Conservation (phyloP, 2,888 invertebrate genomes). For the Ectemnius continuus region DNA sequence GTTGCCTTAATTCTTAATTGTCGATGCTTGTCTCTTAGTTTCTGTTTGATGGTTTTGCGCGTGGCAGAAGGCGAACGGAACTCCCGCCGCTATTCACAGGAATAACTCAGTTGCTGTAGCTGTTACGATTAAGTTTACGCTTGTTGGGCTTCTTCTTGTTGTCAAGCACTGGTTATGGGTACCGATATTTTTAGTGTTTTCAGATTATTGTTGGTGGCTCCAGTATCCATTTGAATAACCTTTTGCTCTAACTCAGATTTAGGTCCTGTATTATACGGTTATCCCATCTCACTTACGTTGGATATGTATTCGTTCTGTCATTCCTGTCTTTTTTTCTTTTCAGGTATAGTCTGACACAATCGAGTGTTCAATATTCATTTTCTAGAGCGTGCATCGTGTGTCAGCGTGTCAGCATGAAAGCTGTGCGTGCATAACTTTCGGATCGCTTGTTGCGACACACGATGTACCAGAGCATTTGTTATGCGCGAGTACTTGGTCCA, state of each 20-base stretch:
- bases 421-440: too few species aligned
- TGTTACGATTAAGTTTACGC: slow-evolving; percentile 60
- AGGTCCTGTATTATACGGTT: slow-evolving; percentile 56
- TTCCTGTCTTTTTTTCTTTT: slow-evolving; percentile 58
- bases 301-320: slow-evolving; percentile 47
- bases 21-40: too few species aligned
- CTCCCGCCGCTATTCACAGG: slow-evolving; percentile 54
- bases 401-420: neutral
- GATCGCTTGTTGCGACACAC: neutral
- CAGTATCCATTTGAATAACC: slow-evolving; percentile 62
- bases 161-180: slow-evolving; percentile 76
- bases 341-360: slow-evolving; percentile 55
- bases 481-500: slow-evolving; percentile 26
- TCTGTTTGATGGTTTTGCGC: too few species aligned
- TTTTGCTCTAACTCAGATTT: slow-evolving; percentile 53
- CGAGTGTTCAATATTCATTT: slow-evolving; percentile 50
- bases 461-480: slow-evolving; percentile 39
- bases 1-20: too few species aligned
- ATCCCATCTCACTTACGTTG: slow-evolving; percentile 46
- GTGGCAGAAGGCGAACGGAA: slow-evolving; percentile 27
- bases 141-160: slow-evolving; percentile 74
- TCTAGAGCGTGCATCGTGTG: neutral
- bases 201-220: slow-evolving; percentile 72
- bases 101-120: slow-evolving; percentile 51
- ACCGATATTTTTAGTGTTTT: slow-evolving; percentile 67